These are phyloP conservation scores for Druon quercuslanigerum DNA, from an alignment of 1,140 invertebrate species.

Conservation along the genomic window DNA sequence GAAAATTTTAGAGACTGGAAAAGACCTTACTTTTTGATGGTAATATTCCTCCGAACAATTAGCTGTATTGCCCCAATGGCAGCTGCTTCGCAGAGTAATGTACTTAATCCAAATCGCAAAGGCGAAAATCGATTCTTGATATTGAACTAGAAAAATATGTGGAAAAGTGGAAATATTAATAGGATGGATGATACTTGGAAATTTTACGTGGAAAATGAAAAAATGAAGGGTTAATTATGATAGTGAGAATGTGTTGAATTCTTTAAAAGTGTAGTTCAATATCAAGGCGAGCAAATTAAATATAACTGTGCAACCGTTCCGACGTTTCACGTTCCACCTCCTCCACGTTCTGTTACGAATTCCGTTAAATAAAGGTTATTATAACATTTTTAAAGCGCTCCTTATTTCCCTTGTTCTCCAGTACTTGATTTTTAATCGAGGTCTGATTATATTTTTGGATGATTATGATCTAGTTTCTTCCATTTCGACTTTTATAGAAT, in stretches of 20 bases:
- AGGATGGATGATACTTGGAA: not conserved
- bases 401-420: not conserved
- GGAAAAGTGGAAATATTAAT: not conserved
- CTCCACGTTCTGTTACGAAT: slow-evolving; percentile 61
- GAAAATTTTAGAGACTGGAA: slow-evolving; percentile 4
- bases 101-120: not conserved
- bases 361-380: slow-evolving; percentile 65
- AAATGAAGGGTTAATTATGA: not conserved
- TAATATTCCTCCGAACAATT: slow-evolving; percentile 23
- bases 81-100: slow-evolving; percentile 22
- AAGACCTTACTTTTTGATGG: slow-evolving; percentile 10
- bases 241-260: slow-evolving; percentile 18
- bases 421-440: too few species aligned
- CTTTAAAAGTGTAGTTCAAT: slow-evolving; percentile 47
- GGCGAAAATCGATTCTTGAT: slow-evolving; percentile 19
- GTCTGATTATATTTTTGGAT: too few species aligned
- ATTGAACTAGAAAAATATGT: slow-evolving; percentile 9
- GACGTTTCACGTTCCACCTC: slow-evolving; percentile 49
- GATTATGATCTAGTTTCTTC: too few species aligned
- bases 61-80: slow-evolving; percentile 5
- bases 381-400: slow-evolving; percentile 57
- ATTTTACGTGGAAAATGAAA: not conserved
- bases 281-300: slow-evolving; percentile 31
- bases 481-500: too few species aligned
- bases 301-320: slow-evolving; percentile 36